phyloP scores from a whole-genome alignment of 2,797 vertebrate genomes.

The Thaleichthys pacificus region DNA sequence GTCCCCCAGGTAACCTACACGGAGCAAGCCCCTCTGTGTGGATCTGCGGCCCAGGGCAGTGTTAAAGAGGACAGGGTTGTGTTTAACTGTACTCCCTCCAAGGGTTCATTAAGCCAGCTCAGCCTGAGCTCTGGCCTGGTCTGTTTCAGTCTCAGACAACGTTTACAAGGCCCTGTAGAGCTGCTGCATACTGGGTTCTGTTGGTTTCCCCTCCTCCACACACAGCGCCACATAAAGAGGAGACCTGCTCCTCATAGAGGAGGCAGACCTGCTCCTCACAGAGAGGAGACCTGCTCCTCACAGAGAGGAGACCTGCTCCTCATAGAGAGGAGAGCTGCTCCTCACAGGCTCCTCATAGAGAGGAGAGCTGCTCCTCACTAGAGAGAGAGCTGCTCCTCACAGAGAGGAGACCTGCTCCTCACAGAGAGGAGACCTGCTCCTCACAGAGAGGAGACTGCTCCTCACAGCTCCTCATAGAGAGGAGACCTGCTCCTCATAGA shows the following conservation, averaged over 20 bases:
- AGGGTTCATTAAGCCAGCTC: background rate
- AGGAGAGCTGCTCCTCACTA: too few relatives aligned
- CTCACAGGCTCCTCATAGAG: constrained; percentile 6
- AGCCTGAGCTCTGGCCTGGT: constrained; percentile 15
- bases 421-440: background rate
- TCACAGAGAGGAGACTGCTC: too few relatives aligned
- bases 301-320: too few relatives aligned
- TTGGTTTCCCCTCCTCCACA: constrained; percentile 25
- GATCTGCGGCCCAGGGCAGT: constrained; percentile 1
- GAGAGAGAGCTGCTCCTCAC: too few relatives aligned
- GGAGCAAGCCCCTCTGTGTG: background rate
- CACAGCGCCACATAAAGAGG: too few relatives aligned
- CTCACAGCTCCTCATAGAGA: too few relatives aligned
- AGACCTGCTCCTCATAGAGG: too few relatives aligned
- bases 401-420: background rate
- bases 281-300: too few relatives aligned
- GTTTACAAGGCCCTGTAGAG: constrained; percentile 13
- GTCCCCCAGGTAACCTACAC: constrained; percentile 19
- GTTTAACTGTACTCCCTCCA: constrained; percentile 49
- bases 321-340: background rate
- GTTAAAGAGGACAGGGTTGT: constrained; percentile 13
- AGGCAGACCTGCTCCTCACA: too few relatives aligned
- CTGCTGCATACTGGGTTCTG: constrained; percentile 15
- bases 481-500: too few relatives aligned
- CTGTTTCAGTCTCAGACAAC: constrained; percentile 18